These are phyloP conservation scores for Sarcophaga carnaria DNA, from an alignment of 2,888 invertebrate genomes.

Conservation along the genomic window DNA sequence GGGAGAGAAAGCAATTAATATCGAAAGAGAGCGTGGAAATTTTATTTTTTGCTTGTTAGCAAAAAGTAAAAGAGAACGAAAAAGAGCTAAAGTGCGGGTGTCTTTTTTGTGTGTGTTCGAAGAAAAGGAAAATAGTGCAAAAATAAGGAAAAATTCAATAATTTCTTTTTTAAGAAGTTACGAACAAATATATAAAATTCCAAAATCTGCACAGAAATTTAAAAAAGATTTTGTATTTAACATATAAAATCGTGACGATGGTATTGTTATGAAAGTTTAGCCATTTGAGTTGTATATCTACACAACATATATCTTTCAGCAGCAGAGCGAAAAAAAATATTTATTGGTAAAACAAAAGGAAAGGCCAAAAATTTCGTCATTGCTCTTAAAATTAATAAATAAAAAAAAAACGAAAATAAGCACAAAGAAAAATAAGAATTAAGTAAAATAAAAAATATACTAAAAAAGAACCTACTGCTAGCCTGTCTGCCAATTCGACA, in stretches of 20 bases:
- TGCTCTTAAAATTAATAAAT: conserved; percentile 68
- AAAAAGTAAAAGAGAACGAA: conserved; percentile 3
- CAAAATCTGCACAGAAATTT: neutral
- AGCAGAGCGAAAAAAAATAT: conserved; percentile 56
- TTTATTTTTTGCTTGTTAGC: neutral
- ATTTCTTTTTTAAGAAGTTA: conserved; percentile 41
- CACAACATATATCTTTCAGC: conserved; percentile 44
- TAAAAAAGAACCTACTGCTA: conserved; percentile 57
- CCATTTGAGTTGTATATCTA: conserved; percentile 13
- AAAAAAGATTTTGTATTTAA: conserved; percentile 19
- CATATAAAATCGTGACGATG: neutral
- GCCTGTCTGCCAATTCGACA: conserved; percentile 59
- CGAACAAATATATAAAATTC: neutral
- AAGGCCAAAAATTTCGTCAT: conserved; percentile 79
- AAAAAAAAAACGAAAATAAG: conserved; percentile 50
- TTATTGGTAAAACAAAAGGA: conserved; percentile 67
- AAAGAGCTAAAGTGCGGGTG: conserved; percentile 64
- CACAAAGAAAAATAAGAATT: conserved; percentile 18
- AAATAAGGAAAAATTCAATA: conserved; percentile 67
- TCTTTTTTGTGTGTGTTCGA: conserved; percentile 48
- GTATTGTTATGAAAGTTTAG: neutral
- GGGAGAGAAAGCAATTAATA: neutral
- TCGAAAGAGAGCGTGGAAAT: conserved; percentile 17
- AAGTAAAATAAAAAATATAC: conserved; percentile 48
- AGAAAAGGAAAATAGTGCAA: conserved; percentile 65